A percentile compares a stretch with the other conserved stretches of the same genome.
These are phyloP conservation scores for Gonatopus flavifemur DNA, from an alignment of 1,140 invertebrate species.

Conservation along the genomic window DNA sequence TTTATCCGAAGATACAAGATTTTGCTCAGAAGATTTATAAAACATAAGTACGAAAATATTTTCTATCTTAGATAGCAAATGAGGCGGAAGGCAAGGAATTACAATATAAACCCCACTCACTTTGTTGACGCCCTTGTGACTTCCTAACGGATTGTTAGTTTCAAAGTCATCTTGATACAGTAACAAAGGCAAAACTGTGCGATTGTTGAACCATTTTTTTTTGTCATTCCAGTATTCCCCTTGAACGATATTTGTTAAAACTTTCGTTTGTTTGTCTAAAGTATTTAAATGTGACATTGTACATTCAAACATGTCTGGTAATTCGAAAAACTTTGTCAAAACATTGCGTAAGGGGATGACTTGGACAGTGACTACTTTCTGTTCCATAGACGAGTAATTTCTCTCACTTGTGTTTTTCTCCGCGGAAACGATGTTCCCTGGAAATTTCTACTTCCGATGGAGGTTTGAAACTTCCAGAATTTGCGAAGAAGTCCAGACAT, in stretches of 20 bases:
- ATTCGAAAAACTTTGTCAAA: slow-evolving; percentile 4
- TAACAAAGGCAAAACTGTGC: background rate
- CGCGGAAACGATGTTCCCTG: too few species aligned
- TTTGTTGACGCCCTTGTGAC: slow-evolving; percentile 21
- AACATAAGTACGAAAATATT: slow-evolving; percentile 20
- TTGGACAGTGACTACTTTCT: background rate
- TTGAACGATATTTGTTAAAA: slow-evolving; percentile 1
- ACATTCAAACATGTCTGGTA: background rate
- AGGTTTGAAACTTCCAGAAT: too few species aligned
- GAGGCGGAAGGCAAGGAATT: slow-evolving; percentile 16
- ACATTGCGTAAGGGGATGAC: background rate
- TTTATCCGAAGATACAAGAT: slow-evolving; percentile 14
- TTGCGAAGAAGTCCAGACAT: too few species aligned
- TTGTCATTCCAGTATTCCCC: background rate
- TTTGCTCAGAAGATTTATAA: slow-evolving; percentile 16
- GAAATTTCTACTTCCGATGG: too few species aligned
- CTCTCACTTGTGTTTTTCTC: too few species aligned
- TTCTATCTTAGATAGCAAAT: slow-evolving; percentile 18
- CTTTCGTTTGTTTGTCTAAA: background rate
- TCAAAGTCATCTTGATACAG: background rate
- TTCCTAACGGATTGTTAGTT: slow-evolving; percentile 19
- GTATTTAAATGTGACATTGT: background rate
- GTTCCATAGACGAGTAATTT: too few species aligned
- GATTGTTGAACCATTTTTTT: background rate
- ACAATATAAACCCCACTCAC: slow-evolving; percentile 15